Percentiles rank a stretch among this genome's conserved stretches.
Evolutionary conservation across 1,140 invertebrate species (phyloP).

Genomic region (Cydia strobilella): DNA sequence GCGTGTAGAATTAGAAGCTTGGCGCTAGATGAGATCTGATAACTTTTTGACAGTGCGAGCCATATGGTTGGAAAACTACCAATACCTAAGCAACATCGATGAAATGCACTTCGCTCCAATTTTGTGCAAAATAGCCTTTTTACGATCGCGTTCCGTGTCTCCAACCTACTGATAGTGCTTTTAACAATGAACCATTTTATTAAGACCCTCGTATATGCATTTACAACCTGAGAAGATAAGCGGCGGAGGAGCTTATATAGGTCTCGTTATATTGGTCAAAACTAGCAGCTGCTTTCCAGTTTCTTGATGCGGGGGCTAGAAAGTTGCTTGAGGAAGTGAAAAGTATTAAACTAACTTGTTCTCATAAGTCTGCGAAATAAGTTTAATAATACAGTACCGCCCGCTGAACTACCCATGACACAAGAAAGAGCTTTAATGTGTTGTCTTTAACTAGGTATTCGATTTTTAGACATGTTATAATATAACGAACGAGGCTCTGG

Average conservation of each 20-base stretch:
- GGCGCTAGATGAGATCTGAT: too few species aligned
- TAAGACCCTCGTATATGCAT: neutral
- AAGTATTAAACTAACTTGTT: constrained; percentile 2
- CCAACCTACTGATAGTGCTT: constrained; percentile 11
- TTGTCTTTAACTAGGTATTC: too few species aligned
- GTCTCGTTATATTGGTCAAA: neutral
- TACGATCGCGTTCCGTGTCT: constrained; percentile 36
- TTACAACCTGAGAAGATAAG: neutral
- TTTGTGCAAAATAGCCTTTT: constrained; percentile 46
- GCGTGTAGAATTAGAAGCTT: too few species aligned
- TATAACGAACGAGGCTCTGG: too few species aligned
- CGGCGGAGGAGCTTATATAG: neutral
- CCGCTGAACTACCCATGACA: neutral
- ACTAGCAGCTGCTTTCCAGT: constrained; percentile 16
- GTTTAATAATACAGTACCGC: neutral
- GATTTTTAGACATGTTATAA: too few species aligned
- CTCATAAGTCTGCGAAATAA: neutral
- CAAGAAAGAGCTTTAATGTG: too few species aligned
- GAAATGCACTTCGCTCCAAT: constrained; percentile 38
- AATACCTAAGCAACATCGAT: constrained; percentile 7
- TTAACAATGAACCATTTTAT: neutral
- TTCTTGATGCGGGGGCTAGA: constrained; percentile 11
- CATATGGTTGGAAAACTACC: neutral
- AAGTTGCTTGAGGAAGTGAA: constrained; percentile 11
- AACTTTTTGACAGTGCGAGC: too few species aligned